Conservation (phyloP, 1,140 invertebrate species). For the Drosophila persimilis region DNA sequence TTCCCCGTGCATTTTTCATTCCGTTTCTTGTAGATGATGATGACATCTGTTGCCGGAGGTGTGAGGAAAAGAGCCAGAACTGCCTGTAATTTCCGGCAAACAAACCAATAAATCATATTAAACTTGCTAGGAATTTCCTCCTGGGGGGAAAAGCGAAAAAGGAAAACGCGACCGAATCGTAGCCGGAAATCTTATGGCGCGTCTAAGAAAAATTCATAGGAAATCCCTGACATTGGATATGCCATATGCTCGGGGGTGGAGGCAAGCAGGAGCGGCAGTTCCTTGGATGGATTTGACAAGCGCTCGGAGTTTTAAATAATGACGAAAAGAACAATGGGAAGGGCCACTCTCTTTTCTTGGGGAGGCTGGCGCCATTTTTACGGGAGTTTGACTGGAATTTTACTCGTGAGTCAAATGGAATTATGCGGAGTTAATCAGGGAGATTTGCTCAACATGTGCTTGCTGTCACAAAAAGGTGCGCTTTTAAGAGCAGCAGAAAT, state of each 20-base stretch:
- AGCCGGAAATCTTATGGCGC: conserved; percentile 63
- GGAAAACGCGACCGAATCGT: conserved; percentile 33
- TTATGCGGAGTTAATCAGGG: too few relatives aligned
- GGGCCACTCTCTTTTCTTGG: too few relatives aligned
- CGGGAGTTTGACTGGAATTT: too few relatives aligned
- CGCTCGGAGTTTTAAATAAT: conserved; percentile 4
- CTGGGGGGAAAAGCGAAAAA: conserved; percentile 26
- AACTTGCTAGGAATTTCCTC: conserved; percentile 59
- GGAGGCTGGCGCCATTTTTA: too few relatives aligned
- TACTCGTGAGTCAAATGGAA: too few relatives aligned
- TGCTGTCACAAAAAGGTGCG: too few relatives aligned
- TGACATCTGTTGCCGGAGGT: conserved; percentile 33
- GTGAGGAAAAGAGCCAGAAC: conserved; percentile 25
- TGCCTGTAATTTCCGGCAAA: conserved; percentile 82
- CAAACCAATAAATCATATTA: conserved; percentile 83
- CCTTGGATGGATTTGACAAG: conserved; percentile 4
- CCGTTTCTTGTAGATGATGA: conserved; percentile 31
- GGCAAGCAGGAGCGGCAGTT: not conserved
- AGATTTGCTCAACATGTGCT: too few relatives aligned
- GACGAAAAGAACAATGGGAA: too few relatives aligned
- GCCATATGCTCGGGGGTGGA: conserved; percentile 7
- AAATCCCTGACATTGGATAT: conserved; percentile 70
- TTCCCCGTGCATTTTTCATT: conserved; percentile 31
- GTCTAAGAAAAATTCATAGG: conserved; percentile 60
- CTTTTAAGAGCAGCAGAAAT: too few relatives aligned